Conservation (phyloP, 2,113 vertebrate genomes). For the Mobula birostris region DNA sequence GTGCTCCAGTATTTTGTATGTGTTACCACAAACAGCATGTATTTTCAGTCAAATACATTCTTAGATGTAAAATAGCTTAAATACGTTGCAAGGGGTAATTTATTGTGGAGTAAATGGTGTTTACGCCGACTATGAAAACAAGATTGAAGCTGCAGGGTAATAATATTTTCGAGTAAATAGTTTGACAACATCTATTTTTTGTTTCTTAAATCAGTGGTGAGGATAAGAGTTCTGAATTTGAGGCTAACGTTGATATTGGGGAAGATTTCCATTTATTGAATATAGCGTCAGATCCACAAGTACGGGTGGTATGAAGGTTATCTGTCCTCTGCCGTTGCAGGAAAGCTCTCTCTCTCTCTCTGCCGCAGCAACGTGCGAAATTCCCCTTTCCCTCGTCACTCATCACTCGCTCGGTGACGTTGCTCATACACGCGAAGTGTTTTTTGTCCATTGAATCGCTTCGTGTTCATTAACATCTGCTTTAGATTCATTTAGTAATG, state of each 20-base stretch:
- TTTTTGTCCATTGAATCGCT: background rate
- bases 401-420: background rate
- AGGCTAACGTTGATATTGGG: too few species aligned
- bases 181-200: background rate
- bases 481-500: background rate
- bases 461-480: background rate
- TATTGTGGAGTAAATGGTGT: background rate
- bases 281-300: too few species aligned
- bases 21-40: too few species aligned
- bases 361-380: background rate
- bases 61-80: too few species aligned
- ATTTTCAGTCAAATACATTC: too few species aligned
- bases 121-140: background rate
- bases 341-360: background rate
- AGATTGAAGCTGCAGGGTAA: background rate
- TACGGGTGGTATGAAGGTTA: background rate
- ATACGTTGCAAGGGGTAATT: too few species aligned
- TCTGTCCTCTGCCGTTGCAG: background rate
- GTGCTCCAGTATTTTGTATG: too few species aligned
- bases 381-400: background rate
- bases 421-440: background rate
- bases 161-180: background rate
- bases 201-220: background rate
- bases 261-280: background rate
- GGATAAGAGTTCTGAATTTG: background rate